Percentiles rank a stretch among this genome's conserved stretches.
These are phyloP conservation scores for Macrobrachium nipponense DNA, from an alignment of 1,140 invertebrate genomes.

Conservation along the genomic window DNA sequence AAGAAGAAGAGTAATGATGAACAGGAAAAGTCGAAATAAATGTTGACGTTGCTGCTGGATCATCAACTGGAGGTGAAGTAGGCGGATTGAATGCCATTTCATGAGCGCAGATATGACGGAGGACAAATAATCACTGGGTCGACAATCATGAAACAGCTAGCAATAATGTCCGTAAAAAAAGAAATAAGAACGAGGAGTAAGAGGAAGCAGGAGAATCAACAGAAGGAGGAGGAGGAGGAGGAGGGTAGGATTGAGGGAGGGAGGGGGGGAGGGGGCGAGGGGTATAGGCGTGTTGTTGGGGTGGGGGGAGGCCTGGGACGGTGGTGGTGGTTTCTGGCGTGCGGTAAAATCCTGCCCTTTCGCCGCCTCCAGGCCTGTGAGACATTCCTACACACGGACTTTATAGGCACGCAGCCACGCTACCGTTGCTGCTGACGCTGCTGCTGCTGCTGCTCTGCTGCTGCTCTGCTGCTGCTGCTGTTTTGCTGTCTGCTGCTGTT, in stretches of 20 bases:
- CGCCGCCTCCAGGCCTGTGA: background rate
- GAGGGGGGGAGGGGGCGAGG: background rate
- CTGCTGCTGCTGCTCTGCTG: background rate
- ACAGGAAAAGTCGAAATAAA: too few relatives aligned
- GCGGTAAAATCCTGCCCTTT: background rate
- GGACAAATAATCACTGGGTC: too few relatives aligned
- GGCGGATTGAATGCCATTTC: too few relatives aligned
- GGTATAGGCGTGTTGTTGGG: background rate
- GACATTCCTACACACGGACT: constrained; percentile 18
- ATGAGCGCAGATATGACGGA: too few relatives aligned
- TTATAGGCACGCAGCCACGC: background rate
- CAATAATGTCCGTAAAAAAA: background rate
- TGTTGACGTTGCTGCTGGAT: too few relatives aligned
- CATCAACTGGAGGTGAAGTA: too few relatives aligned
- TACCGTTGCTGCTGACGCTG: background rate
- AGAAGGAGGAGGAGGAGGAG: background rate
- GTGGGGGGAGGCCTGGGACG: background rate
- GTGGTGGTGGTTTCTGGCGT: background rate
- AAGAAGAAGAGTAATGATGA: too few relatives aligned
- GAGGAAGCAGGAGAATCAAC: constrained; percentile 8
- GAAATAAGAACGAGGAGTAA: constrained; percentile 6
- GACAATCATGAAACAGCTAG: too few relatives aligned
- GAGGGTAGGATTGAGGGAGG: background rate
- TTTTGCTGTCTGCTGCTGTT: constrained; percentile 8
- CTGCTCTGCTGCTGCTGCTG: constrained; percentile 4